Base-by-base conservation (phyloP, 2,888 invertebrate genomes). In the Melieria picta region DNA sequence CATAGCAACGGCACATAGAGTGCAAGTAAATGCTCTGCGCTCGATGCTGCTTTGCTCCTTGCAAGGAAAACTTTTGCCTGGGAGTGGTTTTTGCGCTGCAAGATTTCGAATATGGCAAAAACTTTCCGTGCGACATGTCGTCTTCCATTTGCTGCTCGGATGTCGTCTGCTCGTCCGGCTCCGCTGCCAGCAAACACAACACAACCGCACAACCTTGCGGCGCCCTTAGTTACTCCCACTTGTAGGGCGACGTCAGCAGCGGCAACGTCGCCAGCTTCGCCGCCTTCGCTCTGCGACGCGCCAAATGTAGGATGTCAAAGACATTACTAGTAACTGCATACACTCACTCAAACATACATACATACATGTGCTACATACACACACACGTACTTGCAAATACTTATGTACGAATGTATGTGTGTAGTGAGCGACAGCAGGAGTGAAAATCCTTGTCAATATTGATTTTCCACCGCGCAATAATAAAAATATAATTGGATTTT, bases 401-500 rank as follows among this genome's bases (percentile, higher is more conserved):
- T 7, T 11, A 47, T 46, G 47, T 60, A 7, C 43, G 43, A 5
- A 16, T 60, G 43, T 60, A 3, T 10, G 13, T 13, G 42, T 9
- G n/a, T 43, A 3, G 43, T 13, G 30, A 30, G 30, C 30, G 30
- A 30, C 30, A 30, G 30, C 30, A 30, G 30, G 30, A 30, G 30
- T 30, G 30, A 42, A 61, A 45, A n/a, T 48, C 13, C 48, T 64
- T 60, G 69, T 58, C 69, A 58, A 58, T 69, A 69, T 60, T 57
- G 69, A 60, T 69, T 69, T 69, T 69, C 16, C 52, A 50, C 55
- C 11, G 67, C 6, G n/a, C 67, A 67, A 58, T 46, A 57, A 58
- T 64, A 64, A 69, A 64, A 69, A 64, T 69, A 43, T 69, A 57
- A 68, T 68, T 68, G 61, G 61, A 62, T 52, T 68, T 61, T 68